Base-by-base conservation (phyloP, 2,113 vertebrate genomes). In the Catagonus wagneri region DNA sequence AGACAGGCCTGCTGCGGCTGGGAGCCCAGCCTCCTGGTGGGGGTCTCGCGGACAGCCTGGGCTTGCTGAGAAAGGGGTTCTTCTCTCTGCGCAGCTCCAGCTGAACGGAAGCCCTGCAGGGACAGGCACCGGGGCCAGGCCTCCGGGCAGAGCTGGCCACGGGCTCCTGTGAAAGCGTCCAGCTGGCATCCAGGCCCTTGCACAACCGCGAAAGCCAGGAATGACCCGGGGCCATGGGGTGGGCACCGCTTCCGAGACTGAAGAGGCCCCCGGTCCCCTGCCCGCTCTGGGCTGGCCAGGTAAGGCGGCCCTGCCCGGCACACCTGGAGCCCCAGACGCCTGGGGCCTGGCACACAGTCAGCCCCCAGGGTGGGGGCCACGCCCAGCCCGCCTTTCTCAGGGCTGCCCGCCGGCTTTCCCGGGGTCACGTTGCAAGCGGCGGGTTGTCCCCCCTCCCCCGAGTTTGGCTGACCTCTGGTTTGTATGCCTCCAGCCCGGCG, bases 1-100 rank as follows among this genome's bases (percentile, higher is more conserved):
- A 97, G 97, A 96, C 97, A 75, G 14, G 92, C 97, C 95, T 97
- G 96, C 96, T 96, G 60, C 23, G 25, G 44, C 95, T 50, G 89
- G 44, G 83, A 92, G 61, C n/a, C 78, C 72, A 54, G n/a, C 19
- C 32, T 56, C 58, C 75, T 97, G 95, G 95, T 83, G 83, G 76
- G 97, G 97, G 94, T 66, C 92, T 44, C 20, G 15, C 1, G 4
- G 71, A 36, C 14, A 10, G 78, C 29, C 60, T 58, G n/a, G 78
- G 61, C 74, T 52, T 96, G 71, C 54, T 94, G 63, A 97, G 92
- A 97, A 93, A 95, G 90, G 93, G 92, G 94, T 36, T 90, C 60
- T 50, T 79, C 58, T 61, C 52, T 75, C 88, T 3, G 54, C 44
- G 60, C 61, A 22, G 29, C 25, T 50, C 20, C 32, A 58, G 34